Evolutionary conservation across 2,888 invertebrate genomes (phyloP).

Genomic region (Ormyrus nitidulus): DNA sequence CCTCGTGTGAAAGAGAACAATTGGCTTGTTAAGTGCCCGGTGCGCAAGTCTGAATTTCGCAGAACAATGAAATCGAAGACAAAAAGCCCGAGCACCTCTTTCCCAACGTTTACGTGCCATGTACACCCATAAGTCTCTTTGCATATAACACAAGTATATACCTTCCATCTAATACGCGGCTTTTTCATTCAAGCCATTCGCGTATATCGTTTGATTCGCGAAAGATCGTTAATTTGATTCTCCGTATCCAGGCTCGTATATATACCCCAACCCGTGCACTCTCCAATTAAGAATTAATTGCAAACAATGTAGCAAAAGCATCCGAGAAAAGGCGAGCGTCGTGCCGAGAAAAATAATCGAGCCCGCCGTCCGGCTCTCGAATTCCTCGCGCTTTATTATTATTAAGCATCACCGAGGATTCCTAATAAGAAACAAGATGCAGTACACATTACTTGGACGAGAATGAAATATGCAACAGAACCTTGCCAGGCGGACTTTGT

Average conservation of each 20-base stretch:
- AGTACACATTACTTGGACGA: neutral
- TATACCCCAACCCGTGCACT: neutral
- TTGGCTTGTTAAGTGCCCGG: conserved; percentile 48
- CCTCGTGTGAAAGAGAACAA: conserved; percentile 53
- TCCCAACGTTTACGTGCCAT: conserved; percentile 24
- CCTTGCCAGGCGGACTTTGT: too few relatives aligned
- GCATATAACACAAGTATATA: neutral
- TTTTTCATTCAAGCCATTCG: conserved; percentile 15
- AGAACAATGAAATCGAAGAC: conserved; percentile 43
- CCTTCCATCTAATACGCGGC: conserved; percentile 24
- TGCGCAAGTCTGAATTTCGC: conserved; percentile 29
- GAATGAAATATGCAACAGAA: neutral
- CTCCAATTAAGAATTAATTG: conserved; percentile 45
- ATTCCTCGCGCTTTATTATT: neutral
- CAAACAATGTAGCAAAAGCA: neutral
- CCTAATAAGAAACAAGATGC: neutral
- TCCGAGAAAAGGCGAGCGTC: too few relatives aligned
- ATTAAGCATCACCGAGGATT: neutral
- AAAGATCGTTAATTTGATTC: conserved; percentile 30
- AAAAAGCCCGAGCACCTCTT: conserved; percentile 22
- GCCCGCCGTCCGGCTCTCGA: neutral
- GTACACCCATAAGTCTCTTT: neutral
- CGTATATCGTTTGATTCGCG: conserved; percentile 9
- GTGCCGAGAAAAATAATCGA: too few relatives aligned
- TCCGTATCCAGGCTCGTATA: too few relatives aligned